Conservation (phyloP, 2,797 vertebrate genomes). For the Zalophus californianus region DNA sequence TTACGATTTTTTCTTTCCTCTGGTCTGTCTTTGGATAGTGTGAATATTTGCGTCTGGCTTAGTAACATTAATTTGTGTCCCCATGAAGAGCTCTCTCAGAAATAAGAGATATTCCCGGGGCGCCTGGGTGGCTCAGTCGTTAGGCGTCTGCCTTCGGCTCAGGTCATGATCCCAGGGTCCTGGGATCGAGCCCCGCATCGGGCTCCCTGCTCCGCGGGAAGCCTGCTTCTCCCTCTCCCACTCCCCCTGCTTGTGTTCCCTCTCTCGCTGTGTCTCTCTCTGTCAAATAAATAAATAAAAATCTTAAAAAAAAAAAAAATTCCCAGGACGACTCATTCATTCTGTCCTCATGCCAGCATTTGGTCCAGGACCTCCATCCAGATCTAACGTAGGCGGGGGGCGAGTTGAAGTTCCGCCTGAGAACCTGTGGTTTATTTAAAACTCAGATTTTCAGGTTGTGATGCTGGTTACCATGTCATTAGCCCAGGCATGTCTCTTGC, state of each 20-base stretch:
- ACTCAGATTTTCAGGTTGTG: background rate
- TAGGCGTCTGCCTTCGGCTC: too few species aligned
- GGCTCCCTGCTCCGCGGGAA: too few species aligned
- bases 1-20: background rate
- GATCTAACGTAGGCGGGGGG: fast-evolving
- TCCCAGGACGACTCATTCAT: fast-evolving
- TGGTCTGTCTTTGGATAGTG: background rate
- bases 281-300: too few species aligned
- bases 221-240: too few species aligned
- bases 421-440: background rate
- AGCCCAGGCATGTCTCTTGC: background rate
- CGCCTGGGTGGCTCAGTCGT: background rate
- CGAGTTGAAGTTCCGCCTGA: background rate
- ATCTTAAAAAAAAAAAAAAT: too few species aligned
- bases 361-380: background rate
- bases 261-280: too few species aligned
- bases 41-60: background rate
- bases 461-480: background rate
- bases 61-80: too few species aligned
- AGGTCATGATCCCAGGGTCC: too few species aligned
- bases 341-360: background rate
- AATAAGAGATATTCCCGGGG: background rate
- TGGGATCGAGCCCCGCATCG: too few species aligned
- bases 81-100: background rate
- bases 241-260: too few species aligned